Evolutionary conservation across 37 sponge, comb jelly and placozoan species (phyloP), one percentile per base, ranked within the genome.

Genomic region (Theonella swinhoei): DNA sequence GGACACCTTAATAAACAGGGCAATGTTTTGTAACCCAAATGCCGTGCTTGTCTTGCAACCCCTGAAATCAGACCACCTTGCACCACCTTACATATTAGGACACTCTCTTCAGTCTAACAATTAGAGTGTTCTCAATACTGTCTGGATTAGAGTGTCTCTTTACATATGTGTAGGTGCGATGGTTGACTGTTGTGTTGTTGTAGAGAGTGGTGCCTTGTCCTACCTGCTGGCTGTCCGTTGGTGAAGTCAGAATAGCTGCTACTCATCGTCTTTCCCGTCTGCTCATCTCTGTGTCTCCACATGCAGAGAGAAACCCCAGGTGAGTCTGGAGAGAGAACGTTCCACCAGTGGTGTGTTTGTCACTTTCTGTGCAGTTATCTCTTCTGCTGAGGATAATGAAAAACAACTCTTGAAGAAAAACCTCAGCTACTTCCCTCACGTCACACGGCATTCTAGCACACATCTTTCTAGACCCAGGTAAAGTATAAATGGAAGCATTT

Each of bases 301-400:
- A 19, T 91, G 89, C 74, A 83, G 87, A 41, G 95, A 95, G 36
- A 91, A 91, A 83, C 26, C 79, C 17, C 93, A 95, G 87, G 93
- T 91, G 43, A 34, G 24, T 1, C 2, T n/a, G n/a, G n/a, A n/a
- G n/a, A n/a, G 73, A 1, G 20, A 29, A 28, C 5, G 11, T 47
- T 47, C 7, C 54, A 24, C 41, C 31, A 24, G 41, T 29, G 11
- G 24, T 72, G 41, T 72, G 38, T 24, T 72, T 42, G 32, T 70
- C 8, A 33, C 25, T 70, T 42, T 28, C 23, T 24, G 23, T 43
- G 0, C 39, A 90, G 90, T 59, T 90, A 25, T 36, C 40, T 23
- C 47, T 90, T 61, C 39, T 90, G 77, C 14, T 86, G 77, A 77
- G 81, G 36, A 72, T 82, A 5, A 20, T 85, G 9, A 70, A 43